These are phyloP conservation scores for Muraenolepis orangiensis DNA, from an alignment of 2,797 vertebrate species.

Conservation along the genomic window DNA sequence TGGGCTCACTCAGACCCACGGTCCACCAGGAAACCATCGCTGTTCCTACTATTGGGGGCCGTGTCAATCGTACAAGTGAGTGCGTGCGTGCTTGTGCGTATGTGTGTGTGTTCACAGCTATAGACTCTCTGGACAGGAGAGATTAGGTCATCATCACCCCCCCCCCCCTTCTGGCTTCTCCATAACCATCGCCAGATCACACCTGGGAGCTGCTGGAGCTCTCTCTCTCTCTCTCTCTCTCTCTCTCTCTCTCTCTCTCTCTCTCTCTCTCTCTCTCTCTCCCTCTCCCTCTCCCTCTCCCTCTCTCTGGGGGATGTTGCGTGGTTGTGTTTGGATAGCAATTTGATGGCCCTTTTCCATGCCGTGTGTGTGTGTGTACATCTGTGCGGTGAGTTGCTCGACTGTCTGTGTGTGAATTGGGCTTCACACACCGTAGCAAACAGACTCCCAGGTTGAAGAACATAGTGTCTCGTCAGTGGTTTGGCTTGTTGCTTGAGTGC, in stretches of 20 bases:
- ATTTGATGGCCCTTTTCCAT: background rate
- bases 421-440: background rate
- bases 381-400: background rate
- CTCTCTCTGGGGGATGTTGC: background rate
- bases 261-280: no score
- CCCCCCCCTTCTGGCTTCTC: no score
- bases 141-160: no score
- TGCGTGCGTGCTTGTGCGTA: background rate
- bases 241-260: no score
- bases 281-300: background rate
- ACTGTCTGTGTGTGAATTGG: background rate
- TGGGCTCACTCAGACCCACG: conserved; percentile 10
- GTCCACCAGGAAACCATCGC: conserved; percentile 36
- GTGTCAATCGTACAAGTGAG: conserved; percentile 21
- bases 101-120: background rate
- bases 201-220: no score
- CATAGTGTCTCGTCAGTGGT: background rate
- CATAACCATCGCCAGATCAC: no score
- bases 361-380: background rate
- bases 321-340: background rate
- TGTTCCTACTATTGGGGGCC: conserved; percentile 16
- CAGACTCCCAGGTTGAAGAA: background rate
- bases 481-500: background rate
- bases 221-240: no score
- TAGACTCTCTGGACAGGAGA: no score